Evolutionary conservation across 2,113 vertebrate species (phyloP).

Genomic region (Halcyon malimbica): DNA sequence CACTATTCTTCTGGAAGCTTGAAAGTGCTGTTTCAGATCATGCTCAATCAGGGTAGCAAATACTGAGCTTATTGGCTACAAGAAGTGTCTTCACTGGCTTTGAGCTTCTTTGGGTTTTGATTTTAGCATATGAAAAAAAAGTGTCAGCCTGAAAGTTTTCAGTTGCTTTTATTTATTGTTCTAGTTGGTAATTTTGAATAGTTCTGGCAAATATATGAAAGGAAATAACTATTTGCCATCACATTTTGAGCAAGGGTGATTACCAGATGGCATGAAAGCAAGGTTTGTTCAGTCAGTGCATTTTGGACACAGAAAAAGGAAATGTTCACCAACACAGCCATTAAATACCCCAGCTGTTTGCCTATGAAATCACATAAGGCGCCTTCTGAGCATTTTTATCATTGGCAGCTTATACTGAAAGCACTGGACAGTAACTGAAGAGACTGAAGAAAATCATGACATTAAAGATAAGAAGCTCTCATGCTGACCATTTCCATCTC

Average conservation of each 20-base stretch:
- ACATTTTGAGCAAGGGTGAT: not conserved
- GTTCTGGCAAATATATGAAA: not conserved
- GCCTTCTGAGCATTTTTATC: not conserved
- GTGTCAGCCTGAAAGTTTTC: not conserved
- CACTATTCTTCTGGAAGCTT: not conserved
- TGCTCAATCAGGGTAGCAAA: not conserved
- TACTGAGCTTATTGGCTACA: rapidly evolving
- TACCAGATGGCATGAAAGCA: not conserved
- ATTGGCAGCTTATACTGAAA: not conserved
- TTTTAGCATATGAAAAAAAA: not conserved
- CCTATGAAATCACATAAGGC: not conserved
- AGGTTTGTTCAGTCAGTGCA: not conserved
- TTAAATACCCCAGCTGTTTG: not conserved
- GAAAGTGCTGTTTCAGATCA: not conserved
- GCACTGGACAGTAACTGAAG: not conserved
- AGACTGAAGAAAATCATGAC: not conserved
- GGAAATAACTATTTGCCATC: not conserved
- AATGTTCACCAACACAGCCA: not conserved
- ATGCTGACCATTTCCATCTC: not conserved
- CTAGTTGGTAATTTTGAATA: not conserved
- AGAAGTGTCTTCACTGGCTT: not conserved
- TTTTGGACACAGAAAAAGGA: not conserved
- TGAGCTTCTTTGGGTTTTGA: not conserved
- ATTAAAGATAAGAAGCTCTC: not conserved
- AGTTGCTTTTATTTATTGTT: not conserved